Base-by-base conservation (phyloP, 1,140 invertebrate species). In the Amyelois transitella region DNA sequence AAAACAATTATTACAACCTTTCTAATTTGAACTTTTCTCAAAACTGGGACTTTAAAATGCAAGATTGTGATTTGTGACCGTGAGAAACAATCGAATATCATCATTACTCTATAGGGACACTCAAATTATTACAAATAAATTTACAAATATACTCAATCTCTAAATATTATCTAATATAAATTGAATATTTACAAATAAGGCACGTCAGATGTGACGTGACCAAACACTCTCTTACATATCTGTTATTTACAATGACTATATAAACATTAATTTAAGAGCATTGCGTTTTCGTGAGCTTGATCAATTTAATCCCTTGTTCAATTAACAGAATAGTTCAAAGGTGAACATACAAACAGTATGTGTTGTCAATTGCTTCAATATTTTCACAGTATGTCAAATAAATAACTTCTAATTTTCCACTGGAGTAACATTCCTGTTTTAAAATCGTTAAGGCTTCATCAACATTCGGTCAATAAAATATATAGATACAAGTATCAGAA, bases 181-280 rank as follows among this genome's bases (percentile, higher is more conserved):
- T 75, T 77, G 75, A 77, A 84, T 89, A 89, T 88, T 86, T 89
- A 88, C 86, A 89, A 75, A 79, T 81, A 88, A 70, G 75, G 74
- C 79, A 78, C 75, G 73, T 81, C 79, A 60, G 55, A 68, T 57
- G 63, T 63, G 74, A 81, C 72, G 71, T 76, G 75, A 71, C 68
- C 75, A 65, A 48, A 12, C n/a, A n/a, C 66, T 80, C 67, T 75
- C 76, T 79, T 74, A 86, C 71, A 79, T 74, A 80, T 74, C 80
- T 77, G 70, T 73, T 89, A 89, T 88, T 80, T 89, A 89, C 88
- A 89, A 83, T 87, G 83, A 88, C 84, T 88, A 83, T 77, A 81
- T 79, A 78, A 72, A 82, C 67, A 79, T 74, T 79, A 77, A 75
- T 74, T 71, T 59, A 65, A 77, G 81, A 84, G 82, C 82, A 86